A percentile compares a stretch with the other conserved stretches of the same genome.
Conservation (phyloP, 1,140 invertebrate genomes). For the Macrotrachela quadricornifera region DNA sequence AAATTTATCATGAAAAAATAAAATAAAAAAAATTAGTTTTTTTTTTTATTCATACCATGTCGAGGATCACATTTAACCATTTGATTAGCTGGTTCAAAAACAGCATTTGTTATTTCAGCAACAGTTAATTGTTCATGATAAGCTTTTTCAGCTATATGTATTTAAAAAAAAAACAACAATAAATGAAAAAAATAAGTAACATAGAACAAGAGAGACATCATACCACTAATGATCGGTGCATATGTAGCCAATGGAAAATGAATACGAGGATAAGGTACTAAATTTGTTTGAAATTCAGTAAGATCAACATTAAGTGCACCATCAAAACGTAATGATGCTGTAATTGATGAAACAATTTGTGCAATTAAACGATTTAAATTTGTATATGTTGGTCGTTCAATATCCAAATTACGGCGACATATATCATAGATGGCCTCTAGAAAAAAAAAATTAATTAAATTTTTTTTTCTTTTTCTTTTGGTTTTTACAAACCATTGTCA, state of each 20-base stretch:
- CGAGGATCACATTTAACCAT: slow-evolving; percentile 75
- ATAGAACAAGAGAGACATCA: no score
- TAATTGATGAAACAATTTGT: slow-evolving; percentile 17
- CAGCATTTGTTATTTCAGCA: slow-evolving; percentile 67
- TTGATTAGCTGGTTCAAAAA: slow-evolving; percentile 66
- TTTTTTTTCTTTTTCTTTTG: not conserved
- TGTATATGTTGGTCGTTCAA: slow-evolving; percentile 57
- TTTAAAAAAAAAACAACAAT: not conserved
- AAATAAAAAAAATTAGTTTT: no score
- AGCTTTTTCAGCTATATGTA: slow-evolving; percentile 24
- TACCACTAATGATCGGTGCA: slow-evolving; percentile 19
- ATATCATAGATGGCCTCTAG: slow-evolving; percentile 68
- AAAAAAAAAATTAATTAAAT: no score
- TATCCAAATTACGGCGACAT: slow-evolving; percentile 62
- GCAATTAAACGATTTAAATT: slow-evolving; percentile 30
- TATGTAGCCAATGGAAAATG: slow-evolving; percentile 25
- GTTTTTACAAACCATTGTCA: slow-evolving; percentile 38
- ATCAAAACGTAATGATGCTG: slow-evolving; percentile 41
- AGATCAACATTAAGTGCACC: slow-evolving; percentile 48
- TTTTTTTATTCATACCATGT: slow-evolving; percentile 37
- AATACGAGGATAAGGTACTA: slow-evolving; percentile 31
- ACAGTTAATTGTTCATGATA: slow-evolving; percentile 34
- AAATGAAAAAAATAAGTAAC: no score
- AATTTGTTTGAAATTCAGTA: slow-evolving; percentile 45
- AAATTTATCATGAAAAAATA: no score